Percentiles rank a stretch among this genome's conserved stretches.
phyloP scores from a whole-genome alignment of 2,797 vertebrate genomes.

The Nannoperca australis region DNA sequence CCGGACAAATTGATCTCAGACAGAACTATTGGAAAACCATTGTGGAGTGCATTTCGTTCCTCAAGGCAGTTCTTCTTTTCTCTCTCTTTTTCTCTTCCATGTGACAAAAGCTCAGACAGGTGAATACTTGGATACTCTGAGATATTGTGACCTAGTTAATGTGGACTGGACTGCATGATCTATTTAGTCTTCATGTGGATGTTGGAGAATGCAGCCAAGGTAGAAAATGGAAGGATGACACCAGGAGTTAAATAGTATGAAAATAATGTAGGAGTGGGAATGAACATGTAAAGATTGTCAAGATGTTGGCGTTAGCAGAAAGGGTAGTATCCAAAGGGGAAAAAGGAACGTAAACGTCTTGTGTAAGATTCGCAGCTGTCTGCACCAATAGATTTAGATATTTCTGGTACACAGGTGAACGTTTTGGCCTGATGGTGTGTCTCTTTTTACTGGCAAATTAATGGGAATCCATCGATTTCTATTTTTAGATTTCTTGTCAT shows the following conservation, averaged over 20 bases:
- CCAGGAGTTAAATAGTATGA: neutral
- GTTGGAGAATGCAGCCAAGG: neutral
- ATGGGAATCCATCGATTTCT: neutral
- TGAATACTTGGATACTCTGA: slow-evolving; percentile 38
- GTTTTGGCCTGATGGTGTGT: neutral
- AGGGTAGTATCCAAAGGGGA: neutral
- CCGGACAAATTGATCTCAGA: slow-evolving; percentile 71
- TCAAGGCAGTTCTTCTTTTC: slow-evolving; percentile 32
- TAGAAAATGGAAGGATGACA: neutral
- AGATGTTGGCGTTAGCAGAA: neutral
- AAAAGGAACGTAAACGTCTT: neutral
- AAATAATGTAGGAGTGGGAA: neutral
- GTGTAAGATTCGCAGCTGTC: neutral
- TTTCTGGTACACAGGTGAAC: neutral
- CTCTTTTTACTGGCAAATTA: neutral
- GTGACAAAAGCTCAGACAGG: slow-evolving; percentile 33
- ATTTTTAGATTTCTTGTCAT: neutral
- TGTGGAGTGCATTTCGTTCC: slow-evolving; percentile 44
- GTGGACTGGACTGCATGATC: slow-evolving; percentile 28
- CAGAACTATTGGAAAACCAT: slow-evolving; percentile 58
- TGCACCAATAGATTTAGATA: neutral
- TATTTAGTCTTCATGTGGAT: slow-evolving; percentile 31
- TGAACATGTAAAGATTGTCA: neutral
- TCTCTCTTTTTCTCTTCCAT: neutral
- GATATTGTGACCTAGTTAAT: slow-evolving; percentile 63